Evolutionary conservation across 1,140 invertebrate species (phyloP).

Genomic region (Aphis craccivora): DNA sequence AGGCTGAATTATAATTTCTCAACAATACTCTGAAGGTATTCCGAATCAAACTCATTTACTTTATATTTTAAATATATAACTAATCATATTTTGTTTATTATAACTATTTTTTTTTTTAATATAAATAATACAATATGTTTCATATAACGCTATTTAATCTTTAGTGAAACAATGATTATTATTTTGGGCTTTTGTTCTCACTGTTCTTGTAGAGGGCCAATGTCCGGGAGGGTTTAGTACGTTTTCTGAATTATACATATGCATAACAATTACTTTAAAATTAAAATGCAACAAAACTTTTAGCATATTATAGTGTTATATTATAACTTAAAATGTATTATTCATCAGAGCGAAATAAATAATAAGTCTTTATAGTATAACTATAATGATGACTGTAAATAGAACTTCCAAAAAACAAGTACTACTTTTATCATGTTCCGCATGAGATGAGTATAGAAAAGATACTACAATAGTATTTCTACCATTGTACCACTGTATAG

Average conservation of each 20-base stretch:
- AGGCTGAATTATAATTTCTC: neutral
- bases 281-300: neutral
- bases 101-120: neutral
- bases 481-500: neutral
- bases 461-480: neutral
- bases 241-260: neutral
- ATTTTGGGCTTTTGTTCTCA: neutral
- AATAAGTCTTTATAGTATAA: neutral
- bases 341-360: neutral
- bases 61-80: neutral
- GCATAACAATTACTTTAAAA: neutral
- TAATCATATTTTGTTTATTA: neutral
- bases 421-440: neutral
- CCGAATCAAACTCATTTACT: neutral
- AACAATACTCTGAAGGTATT: neutral
- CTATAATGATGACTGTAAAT: neutral
- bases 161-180: neutral
- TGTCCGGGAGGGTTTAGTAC: neutral
- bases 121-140: neutral
- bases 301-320: neutral
- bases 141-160: neutral
- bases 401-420: neutral
- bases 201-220: neutral
- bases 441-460: neutral
- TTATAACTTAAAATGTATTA: slow-evolving; percentile 9